Base-by-base conservation (phyloP, 2,113 vertebrate genomes). In the Hemichromis elongatus region DNA sequence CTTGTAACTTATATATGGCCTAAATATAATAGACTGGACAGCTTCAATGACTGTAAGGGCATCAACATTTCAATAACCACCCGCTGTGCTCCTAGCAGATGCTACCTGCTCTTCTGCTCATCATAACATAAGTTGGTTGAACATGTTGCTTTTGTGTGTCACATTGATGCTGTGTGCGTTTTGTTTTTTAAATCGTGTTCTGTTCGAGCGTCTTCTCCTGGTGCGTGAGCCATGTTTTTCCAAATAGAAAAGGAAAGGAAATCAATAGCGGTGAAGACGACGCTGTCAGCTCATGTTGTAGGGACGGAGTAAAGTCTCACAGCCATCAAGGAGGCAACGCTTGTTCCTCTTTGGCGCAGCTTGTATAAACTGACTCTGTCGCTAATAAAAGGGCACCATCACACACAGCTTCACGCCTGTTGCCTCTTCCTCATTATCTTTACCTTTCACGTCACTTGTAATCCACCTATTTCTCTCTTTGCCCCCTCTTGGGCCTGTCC, bases 201-300 rank as follows among this genome's bases (percentile, higher is more conserved):
- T 55, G 56, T 63, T 68, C 53, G 8, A 19, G 56, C 14, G 56
- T 89, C 80, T 88, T 73, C 83, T 85, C 53, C 84, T 81, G 88
- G 68, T 26, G 88, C 57, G 87, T 89, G 83, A 94, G 45, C 53
- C 86, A 82, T 88, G 89, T 87, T 87, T 78, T 86, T 82, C 56
- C 61, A 93, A 92, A 94, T 81, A 12, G 82, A 81, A 54, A 37
- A 85, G 18, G 92, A 94, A 88, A 86, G 92, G 81, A 94, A 95
- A 94, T 94, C 94, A 63, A 94, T 95, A 90, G 75, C 3, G 79
- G 91, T 86, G 89, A 91, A 93, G 90, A 90, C 56, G 57, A 80
- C 73, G 83, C 92, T 86, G 92, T 89, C 90, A 87, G 80, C 77
- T 86, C 33, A 28, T 83, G 55, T 92, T 91, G 87, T 28, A 78